Conservation (phyloP, 2,797 vertebrate genomes). For the Phoeniculus purpureus region DNA sequence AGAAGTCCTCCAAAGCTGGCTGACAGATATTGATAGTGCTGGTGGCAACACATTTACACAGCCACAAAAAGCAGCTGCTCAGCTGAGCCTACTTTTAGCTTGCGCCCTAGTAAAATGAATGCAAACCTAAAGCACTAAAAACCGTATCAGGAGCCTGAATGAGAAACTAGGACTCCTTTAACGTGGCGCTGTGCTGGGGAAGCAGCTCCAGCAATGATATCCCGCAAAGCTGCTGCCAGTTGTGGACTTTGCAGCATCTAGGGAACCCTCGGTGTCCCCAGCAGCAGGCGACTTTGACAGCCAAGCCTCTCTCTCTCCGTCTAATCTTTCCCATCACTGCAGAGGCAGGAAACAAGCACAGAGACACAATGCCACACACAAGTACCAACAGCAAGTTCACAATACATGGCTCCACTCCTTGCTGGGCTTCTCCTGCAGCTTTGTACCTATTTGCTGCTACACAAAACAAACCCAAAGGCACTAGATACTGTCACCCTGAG, state of each 20-base stretch:
- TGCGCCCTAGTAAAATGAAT: background rate
- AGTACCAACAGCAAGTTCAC: background rate
- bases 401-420: accelerated
- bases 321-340: background rate
- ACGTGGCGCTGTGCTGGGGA: background rate
- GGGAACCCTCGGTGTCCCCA: background rate
- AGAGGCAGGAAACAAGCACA: background rate
- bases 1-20: conserved; percentile 26
- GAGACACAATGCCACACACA: background rate
- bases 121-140: conserved; percentile 13
- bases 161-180: background rate
- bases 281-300: background rate
- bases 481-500: background rate
- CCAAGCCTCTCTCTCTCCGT: background rate
- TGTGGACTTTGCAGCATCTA: background rate
- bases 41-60: conserved; percentile 66
- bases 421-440: background rate
- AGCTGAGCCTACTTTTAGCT: conserved; percentile 45
- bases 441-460: accelerated
- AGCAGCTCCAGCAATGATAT: background rate
- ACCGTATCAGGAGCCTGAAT: background rate
- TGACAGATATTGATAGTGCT: conserved; percentile 54
- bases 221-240: background rate
- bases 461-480: background rate
- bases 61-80: conserved; percentile 49